phyloP scores from a whole-genome alignment of 2,113 vertebrate species.

The Bufo bufo region DNA sequence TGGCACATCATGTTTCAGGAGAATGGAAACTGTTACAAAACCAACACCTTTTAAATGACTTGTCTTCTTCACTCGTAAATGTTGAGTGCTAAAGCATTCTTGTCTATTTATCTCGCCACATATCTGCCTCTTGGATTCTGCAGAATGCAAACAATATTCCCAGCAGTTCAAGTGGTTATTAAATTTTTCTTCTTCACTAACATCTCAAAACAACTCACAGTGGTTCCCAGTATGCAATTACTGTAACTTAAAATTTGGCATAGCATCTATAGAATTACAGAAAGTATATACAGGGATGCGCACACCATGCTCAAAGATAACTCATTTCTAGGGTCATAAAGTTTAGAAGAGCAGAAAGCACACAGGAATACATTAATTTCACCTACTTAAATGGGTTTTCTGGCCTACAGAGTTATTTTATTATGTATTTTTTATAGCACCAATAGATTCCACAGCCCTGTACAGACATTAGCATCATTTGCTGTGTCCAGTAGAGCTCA shows the following conservation, averaged over 20 bases:
- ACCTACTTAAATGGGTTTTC: too few species aligned
- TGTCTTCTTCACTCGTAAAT: conserved; percentile 23
- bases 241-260: background rate
- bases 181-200: background rate
- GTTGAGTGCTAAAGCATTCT: conserved; percentile 1
- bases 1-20: conserved; percentile 36
- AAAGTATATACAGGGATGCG: background rate
- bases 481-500: too few species aligned
- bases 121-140: background rate
- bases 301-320: background rate
- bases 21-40: conserved; percentile 54
- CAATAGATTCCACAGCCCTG: too few species aligned
- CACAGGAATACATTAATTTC: background rate
- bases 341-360: background rate
- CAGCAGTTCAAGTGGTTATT: background rate
- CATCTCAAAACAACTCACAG: background rate
- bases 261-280: background rate
- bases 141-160: background rate
- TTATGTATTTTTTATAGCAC: too few species aligned
- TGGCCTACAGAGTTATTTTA: too few species aligned
- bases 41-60: conserved; percentile 44
- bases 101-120: conserved; percentile 36
- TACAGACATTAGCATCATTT: too few species aligned
- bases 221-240: background rate
- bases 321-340: background rate